Evolutionary conservation across 2,113 vertebrate species (phyloP).

Genomic region (Caloenas nicobarica): DNA sequence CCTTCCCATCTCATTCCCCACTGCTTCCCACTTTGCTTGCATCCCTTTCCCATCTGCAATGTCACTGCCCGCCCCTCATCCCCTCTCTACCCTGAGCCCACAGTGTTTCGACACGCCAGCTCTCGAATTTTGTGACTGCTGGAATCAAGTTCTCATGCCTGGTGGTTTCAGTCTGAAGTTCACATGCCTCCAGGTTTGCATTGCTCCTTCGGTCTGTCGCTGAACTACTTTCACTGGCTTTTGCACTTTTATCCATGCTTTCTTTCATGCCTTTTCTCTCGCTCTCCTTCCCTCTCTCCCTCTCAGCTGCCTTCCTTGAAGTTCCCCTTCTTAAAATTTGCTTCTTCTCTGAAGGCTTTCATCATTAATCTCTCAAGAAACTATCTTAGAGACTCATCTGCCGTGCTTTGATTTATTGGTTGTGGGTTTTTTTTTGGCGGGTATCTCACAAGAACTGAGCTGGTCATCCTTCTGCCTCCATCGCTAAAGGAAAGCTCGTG

Average conservation of each 20-base stretch:
- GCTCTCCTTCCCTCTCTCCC: background rate
- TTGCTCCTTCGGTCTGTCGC: background rate
- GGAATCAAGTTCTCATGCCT: background rate
- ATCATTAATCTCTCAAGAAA: slow-evolving; percentile 61
- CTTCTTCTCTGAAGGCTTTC: slow-evolving; percentile 46
- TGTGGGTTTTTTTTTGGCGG: background rate
- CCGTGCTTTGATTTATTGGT: slow-evolving; percentile 41
- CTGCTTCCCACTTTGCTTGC: background rate
- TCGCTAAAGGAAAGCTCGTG: slow-evolving; percentile 34
- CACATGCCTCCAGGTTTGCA: background rate
- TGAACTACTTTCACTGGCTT: background rate
- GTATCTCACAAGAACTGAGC: slow-evolving; percentile 36
- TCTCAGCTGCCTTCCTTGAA: slow-evolving; percentile 49
- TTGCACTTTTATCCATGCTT: background rate
- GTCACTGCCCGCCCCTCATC: background rate
- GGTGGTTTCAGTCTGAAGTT: background rate
- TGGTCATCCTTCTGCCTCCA: background rate
- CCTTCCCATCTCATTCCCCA: background rate
- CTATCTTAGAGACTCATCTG: slow-evolving; percentile 44
- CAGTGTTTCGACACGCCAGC: rapidly evolving
- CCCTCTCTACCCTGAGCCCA: background rate
- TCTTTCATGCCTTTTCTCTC: slow-evolving; percentile 3
- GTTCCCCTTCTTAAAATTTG: slow-evolving; percentile 43
- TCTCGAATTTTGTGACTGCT: background rate
- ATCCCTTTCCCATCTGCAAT: background rate